phyloP scores from a whole-genome alignment of 2,797 vertebrate genomes.

The Crax fasciolata region DNA sequence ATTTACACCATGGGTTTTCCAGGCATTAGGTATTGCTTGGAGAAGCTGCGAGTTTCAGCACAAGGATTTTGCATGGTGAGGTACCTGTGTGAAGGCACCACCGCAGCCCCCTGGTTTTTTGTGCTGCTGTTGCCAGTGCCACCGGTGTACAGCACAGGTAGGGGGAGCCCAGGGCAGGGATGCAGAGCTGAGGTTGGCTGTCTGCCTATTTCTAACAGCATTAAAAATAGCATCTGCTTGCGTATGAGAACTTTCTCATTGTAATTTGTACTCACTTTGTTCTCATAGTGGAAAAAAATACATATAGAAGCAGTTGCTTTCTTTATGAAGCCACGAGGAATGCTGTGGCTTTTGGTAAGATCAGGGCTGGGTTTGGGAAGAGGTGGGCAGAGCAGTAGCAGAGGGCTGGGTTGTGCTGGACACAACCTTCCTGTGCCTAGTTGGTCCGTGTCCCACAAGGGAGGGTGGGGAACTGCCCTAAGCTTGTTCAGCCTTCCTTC shows the following conservation, averaged over 20 bases:
- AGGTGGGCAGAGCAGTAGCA: neutral
- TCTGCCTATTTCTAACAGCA: neutral
- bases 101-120: neutral
- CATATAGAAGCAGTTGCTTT: neutral
- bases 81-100: neutral
- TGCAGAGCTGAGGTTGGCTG: neutral
- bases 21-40: neutral
- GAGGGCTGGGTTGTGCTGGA: neutral
- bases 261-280: neutral
- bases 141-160: neutral
- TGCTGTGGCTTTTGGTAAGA: neutral
- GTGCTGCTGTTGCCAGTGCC: neutral
- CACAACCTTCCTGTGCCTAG: fast-evolving
- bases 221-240: neutral
- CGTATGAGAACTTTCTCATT: neutral
- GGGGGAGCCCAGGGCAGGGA: neutral
- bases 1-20: neutral
- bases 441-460: neutral
- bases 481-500: neutral
- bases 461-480: neutral
- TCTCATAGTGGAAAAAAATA: neutral
- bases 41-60: neutral
- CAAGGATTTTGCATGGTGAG: neutral
- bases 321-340: neutral
- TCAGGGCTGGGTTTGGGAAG: neutral